phyloP scores from a whole-genome alignment of 2,113 vertebrate species.

The Actinemys pallida region DNA sequence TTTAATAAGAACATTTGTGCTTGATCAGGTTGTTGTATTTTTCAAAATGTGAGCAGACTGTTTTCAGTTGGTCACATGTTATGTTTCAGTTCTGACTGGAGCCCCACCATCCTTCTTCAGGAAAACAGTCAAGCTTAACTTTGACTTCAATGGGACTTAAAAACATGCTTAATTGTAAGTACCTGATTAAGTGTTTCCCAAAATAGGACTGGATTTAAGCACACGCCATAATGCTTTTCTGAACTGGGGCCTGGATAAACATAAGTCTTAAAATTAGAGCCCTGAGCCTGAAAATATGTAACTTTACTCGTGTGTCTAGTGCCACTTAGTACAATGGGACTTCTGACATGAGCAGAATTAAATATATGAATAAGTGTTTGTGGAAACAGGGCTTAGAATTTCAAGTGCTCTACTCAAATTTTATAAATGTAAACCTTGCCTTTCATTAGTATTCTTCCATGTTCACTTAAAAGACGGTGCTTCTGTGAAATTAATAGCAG shows the following conservation, averaged over 20 bases:
- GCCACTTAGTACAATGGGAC: neutral
- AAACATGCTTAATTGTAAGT: neutral
- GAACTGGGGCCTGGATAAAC: neutral
- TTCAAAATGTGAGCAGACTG: neutral
- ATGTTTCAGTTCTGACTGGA: neutral
- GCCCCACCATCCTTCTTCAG: neutral
- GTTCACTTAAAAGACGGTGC: neutral
- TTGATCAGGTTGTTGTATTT: neutral
- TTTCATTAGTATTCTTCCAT: neutral
- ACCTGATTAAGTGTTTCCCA: neutral
- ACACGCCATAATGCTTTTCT: neutral
- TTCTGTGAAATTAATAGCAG: neutral
- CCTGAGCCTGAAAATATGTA: neutral
- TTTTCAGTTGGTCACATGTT: neutral
- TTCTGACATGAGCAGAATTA: neutral
- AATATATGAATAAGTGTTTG: neutral
- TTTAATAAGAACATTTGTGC: neutral
- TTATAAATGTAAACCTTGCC: conserved; percentile 10
- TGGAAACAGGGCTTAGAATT: neutral
- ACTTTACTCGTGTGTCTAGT: neutral
- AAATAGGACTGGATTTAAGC: neutral
- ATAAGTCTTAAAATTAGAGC: neutral
- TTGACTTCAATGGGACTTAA: neutral
- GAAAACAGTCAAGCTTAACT: neutral
- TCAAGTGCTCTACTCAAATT: neutral